These are phyloP conservation scores for Axis porcinus DNA, from an alignment of 2,113 vertebrate genomes.

Conservation along the genomic window DNA sequence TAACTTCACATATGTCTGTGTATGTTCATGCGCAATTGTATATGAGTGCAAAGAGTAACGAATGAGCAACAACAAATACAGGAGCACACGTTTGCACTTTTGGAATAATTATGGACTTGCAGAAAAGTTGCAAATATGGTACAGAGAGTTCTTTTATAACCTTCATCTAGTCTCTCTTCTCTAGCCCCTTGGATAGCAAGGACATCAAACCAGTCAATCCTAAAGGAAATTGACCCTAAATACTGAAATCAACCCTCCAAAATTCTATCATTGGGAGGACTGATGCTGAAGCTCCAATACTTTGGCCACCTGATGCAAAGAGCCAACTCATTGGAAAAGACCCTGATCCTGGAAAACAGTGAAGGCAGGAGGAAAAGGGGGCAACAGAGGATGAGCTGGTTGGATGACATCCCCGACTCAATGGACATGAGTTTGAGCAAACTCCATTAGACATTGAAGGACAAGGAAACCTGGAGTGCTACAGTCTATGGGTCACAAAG, in stretches of 20 bases:
- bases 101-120: background rate
- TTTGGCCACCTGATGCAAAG: background rate
- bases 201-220: background rate
- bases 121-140: background rate
- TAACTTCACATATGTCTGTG: background rate
- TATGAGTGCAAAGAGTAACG: rapidly evolving
- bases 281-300: background rate
- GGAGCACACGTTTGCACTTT: background rate
- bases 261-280: background rate
- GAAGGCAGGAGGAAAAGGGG: background rate
- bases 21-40: rapidly evolving
- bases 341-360: background rate
- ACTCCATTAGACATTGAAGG: background rate
- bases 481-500: background rate
- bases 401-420: background rate
- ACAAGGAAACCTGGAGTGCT: background rate
- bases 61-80: background rate
- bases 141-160: background rate
- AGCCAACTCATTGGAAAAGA: background rate
- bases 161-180: background rate
- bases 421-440: background rate
- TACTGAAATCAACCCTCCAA: background rate
- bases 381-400: background rate
- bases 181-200: background rate
- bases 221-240: background rate